These are phyloP conservation scores for Pachycephala philippinensis DNA, from an alignment of 2,113 vertebrate genomes.

Conservation along the genomic window DNA sequence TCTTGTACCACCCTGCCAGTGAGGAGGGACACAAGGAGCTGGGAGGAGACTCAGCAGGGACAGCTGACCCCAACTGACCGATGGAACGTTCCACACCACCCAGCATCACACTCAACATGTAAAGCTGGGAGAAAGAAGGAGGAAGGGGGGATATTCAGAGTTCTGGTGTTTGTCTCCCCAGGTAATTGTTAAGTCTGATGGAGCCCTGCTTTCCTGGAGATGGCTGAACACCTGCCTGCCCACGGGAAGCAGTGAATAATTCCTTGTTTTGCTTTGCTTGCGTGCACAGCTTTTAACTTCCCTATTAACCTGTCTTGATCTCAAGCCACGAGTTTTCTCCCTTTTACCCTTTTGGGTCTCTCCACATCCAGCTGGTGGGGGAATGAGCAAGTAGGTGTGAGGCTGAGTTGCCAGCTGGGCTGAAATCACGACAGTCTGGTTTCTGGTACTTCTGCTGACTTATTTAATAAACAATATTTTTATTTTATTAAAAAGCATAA, in stretches of 20 bases:
- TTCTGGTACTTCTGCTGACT: not conserved
- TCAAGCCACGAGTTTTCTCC: not conserved
- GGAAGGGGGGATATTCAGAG: not conserved
- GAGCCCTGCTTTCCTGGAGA: not conserved
- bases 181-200: not conserved
- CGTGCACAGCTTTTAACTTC: not conserved
- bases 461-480: not conserved
- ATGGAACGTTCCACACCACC: not conserved
- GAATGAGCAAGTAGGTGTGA: not conserved
- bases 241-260: not conserved
- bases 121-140: not conserved
- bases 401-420: not conserved
- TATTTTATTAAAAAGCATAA: not conserved
- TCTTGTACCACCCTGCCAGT: not conserved
- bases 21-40: not conserved
- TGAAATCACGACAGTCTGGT: not conserved
- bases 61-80: not conserved
- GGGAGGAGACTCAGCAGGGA: not conserved
- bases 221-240: not conserved
- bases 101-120: not conserved
- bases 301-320: not conserved
- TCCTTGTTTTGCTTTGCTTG: not conserved
- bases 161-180: not conserved
- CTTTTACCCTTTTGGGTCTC: not conserved
- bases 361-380: not conserved